These are phyloP conservation scores for Helicorthomorpha holstii DNA, from an alignment of 1,140 invertebrate species.

Conservation along the genomic window DNA sequence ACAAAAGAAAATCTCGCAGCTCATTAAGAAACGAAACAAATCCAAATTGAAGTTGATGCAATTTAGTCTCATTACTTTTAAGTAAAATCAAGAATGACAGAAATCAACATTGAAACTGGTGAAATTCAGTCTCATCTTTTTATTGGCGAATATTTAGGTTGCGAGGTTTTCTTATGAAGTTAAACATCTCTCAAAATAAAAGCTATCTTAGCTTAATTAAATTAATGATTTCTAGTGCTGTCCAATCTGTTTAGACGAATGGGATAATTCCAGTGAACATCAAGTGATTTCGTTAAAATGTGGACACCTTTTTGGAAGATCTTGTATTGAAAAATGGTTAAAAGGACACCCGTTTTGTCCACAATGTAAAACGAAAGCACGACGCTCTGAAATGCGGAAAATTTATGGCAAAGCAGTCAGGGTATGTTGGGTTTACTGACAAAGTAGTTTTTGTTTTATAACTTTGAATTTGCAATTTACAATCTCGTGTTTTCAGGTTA, in stretches of 20 bases:
- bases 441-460: neutral
- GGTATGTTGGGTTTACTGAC: slow-evolving; percentile 13
- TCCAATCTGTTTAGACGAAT: slow-evolving; percentile 69
- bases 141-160: no score
- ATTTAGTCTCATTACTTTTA: no score
- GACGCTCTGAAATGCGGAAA: slow-evolving; percentile 49
- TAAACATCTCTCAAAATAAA: no score
- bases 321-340: slow-evolving; percentile 69
- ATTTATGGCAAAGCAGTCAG: slow-evolving; percentile 45
- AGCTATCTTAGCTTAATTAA: no score
- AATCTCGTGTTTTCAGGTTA: slow-evolving; percentile 25
- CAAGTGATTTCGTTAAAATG: slow-evolving; percentile 63
- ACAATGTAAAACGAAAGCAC: slow-evolving; percentile 65
- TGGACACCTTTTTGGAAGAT: slow-evolving; percentile 75
- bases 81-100: no score
- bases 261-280: slow-evolving; percentile 71
- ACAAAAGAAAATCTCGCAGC: no score
- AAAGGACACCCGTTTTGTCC: slow-evolving; percentile 45
- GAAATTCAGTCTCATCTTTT: no score
- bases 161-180: no score
- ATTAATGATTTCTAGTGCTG: no score
- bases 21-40: no score
- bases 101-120: no score
- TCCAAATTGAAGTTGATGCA: no score
- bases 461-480: slow-evolving; percentile 1